These are phyloP conservation scores for Littorina saxatilis DNA, from an alignment of 1,140 invertebrate species.

Conservation along the genomic window DNA sequence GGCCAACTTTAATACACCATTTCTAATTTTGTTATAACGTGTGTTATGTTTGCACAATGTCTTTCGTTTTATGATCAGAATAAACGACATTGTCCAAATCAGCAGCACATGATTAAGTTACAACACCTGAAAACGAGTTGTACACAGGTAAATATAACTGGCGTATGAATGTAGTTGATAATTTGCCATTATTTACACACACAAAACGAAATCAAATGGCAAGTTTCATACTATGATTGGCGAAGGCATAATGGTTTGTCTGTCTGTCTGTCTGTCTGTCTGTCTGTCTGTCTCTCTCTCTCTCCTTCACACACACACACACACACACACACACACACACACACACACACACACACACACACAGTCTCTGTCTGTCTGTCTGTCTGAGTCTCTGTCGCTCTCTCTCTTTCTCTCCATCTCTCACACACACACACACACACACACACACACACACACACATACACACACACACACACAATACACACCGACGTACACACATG, in stretches of 20 bases:
- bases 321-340: too few relatives aligned
- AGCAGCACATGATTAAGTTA: too few relatives aligned
- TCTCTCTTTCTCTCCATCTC: not conserved
- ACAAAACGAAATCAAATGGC: not conserved
- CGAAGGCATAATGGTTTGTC: not conserved
- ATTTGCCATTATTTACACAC: not conserved
- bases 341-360: too few relatives aligned
- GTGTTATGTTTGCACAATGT: too few relatives aligned
- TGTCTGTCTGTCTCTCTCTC: not conserved
- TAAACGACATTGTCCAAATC: too few relatives aligned
- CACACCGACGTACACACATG: too few relatives aligned
- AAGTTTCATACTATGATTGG: not conserved
- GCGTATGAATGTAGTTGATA: not conserved
- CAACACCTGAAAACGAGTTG: too few relatives aligned
- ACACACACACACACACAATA: not conserved
- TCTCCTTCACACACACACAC: too few relatives aligned
- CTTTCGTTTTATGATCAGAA: too few relatives aligned
- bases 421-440: not conserved
- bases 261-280: constrained; percentile 5
- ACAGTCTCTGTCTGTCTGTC: not conserved
- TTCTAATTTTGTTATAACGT: too few relatives aligned
- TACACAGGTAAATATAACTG: not conserved
- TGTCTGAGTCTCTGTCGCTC: not conserved
- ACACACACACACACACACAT: not conserved
- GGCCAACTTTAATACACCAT: too few relatives aligned